phyloP scores from a whole-genome alignment of 2,888 invertebrate genomes.

The Drosophila quinaria region DNA sequence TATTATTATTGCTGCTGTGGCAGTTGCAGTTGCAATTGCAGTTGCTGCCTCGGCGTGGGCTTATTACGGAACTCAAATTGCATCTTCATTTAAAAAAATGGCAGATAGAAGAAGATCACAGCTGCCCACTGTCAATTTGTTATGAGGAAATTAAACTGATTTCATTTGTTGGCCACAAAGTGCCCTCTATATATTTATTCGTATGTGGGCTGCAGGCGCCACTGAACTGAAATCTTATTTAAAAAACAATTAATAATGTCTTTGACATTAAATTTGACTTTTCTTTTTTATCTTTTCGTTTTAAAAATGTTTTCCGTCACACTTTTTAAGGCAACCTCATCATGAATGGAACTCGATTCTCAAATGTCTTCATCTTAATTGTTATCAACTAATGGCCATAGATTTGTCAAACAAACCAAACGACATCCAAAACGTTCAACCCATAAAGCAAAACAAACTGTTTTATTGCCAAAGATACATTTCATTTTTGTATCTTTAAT shows the following conservation, averaged over 20 bases:
- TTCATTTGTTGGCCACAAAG: constrained; percentile 22
- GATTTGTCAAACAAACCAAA: constrained; percentile 62
- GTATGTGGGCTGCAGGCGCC: constrained; percentile 66
- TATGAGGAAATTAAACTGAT: constrained; percentile 61
- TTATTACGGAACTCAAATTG: constrained; percentile 67
- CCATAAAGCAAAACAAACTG: constrained; percentile 67
- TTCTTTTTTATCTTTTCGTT: constrained; percentile 26
- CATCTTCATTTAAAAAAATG: constrained; percentile 52
- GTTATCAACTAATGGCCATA: constrained; percentile 78
- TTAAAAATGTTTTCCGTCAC: constrained; percentile 76
- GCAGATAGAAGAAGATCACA: constrained; percentile 24
- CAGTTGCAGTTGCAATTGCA: constrained; percentile 28
- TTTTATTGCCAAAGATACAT: constrained; percentile 67
- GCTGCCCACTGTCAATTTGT: constrained; percentile 68
- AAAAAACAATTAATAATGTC: constrained; percentile 68
- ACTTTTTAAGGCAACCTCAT: constrained; percentile 42
- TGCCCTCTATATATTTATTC: not conserved
- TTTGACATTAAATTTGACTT: constrained; percentile 10
- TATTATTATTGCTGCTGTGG: constrained; percentile 21
- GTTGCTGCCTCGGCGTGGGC: constrained; percentile 65
- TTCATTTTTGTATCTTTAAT: constrained; percentile 57
- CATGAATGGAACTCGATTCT: constrained; percentile 3
- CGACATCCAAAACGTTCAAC: constrained; percentile 30
- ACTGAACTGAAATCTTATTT: constrained; percentile 59
- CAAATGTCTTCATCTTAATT: constrained; percentile 59